phyloP scores from a whole-genome alignment of 2,113 vertebrate species.

The Penelope pileata region DNA sequence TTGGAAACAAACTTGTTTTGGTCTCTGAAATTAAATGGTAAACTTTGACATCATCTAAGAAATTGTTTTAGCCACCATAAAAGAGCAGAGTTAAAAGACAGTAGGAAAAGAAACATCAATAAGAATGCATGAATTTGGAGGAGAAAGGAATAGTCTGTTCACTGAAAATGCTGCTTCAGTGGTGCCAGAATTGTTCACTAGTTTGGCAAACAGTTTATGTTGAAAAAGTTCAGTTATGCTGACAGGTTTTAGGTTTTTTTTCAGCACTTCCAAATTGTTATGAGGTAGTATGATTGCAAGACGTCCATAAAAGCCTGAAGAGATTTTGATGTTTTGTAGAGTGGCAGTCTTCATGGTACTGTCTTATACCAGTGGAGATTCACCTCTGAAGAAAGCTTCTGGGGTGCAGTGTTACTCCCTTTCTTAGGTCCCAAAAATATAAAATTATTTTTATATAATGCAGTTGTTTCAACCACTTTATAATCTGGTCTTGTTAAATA shows the following conservation, averaged over 20 bases:
- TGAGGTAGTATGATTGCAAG: rapidly evolving
- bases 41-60: neutral
- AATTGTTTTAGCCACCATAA: neutral
- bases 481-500: neutral
- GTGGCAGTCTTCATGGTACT: rapidly evolving
- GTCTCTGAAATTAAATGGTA: neutral
- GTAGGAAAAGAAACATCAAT: neutral
- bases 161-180: neutral
- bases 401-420: neutral
- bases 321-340: neutral
- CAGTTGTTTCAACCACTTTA: neutral
- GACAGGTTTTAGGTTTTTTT: neutral
- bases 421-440: neutral
- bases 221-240: neutral
- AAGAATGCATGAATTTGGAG: neutral
- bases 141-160: neutral
- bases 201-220: neutral
- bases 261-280: neutral
- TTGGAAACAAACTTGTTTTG: neutral
- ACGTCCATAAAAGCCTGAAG: neutral
- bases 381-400: neutral
- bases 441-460: neutral
- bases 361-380: neutral
- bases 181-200: neutral
- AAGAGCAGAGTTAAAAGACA: neutral